Evolutionary conservation across 2,113 vertebrate genomes (phyloP), one percentile per base, ranked within the genome.

Genomic region (Hucho hucho): DNA sequence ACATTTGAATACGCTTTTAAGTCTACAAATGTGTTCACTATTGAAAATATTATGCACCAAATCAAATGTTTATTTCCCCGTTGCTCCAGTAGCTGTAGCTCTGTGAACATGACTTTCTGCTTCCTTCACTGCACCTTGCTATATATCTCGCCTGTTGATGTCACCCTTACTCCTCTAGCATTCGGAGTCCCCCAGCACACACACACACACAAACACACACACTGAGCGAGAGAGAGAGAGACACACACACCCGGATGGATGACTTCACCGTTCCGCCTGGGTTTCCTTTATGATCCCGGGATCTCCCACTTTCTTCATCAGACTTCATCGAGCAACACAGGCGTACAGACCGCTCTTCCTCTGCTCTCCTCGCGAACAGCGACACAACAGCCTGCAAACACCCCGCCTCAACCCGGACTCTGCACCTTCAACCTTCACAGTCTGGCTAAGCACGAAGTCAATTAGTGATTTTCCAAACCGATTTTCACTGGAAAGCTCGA

Each of bases 261-360:
- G 96, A 97, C 96, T 97, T 97, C 97, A 98, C 94, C 93, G 92
- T 93, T 95, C 94, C 93, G 93, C 93, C 92, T 86, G 94, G 95
- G 96, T 95, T 97, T 94, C 94, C 95, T 95, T 95, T 95, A 96
- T 97, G 96, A 95, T 95, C 94, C 91, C 94, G 94, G 95, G 95
- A 94, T 94, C 92, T 92, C 94, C 94, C 95, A 90, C 90, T 93
- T 91, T 86, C 91, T 92, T 94, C 93, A 88, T 73, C 92, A 95
- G 90, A 94, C 91, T 88, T 86, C 89, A 88, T 76, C 87, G 81
- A 84, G 91, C 89, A 80, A 76, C 87, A 78, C 80, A 88, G 75
- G 81, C 79, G 88, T 83, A 75, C 87, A 78, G 85, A 89, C 5
- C 89, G 78, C 89, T 79, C 78, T 70, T 63, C 43, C 49, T 66